Evolutionary conservation across 2,797 vertebrate genomes (phyloP), one percentile per base, ranked within the genome.

Genomic region (Lagodon rhomboides): DNA sequence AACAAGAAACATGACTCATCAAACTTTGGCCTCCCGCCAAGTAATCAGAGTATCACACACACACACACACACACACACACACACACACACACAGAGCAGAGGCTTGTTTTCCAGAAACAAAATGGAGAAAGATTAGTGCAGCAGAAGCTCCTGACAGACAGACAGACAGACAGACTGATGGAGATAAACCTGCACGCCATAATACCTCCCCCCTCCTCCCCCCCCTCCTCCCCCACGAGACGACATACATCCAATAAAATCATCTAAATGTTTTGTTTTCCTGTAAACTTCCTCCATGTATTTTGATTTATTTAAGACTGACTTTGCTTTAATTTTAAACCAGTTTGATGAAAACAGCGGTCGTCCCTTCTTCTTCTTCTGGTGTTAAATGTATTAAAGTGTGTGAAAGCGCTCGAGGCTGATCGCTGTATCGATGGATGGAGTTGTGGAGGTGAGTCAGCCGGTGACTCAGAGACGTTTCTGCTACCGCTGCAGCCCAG

Each of bases 41-140:
- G 30, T 0, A 64, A 60, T 34, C 23, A 68, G 63, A 73, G 59
- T 0, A 23, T 43, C 71, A 73, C 71, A 65, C 71, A 73, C 60
- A 74, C 41, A 73, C 30, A 66, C 63, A 67, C 63, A 68, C 41
- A 63, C 34, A 34, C 34, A 34, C 34, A 68, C 53, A 61, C 73
- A 62, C 44, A 34, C 1, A 47, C 55, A 67, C 56, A 58, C 15
- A 34, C 16, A 34, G 3, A 20, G 3, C 11, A 20, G 17, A 79
- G 66, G 27, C 58, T 73, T 54, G 70, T 83, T 78, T 62, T 78
- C 34, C 66, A 80, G 34, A 60, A 30, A 47, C 75, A 88, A 91
- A 87, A 91, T 85, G 87, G 85, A 87, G 87, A 83, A 50, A 90
- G 91, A 93, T 93, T 91, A 91, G 69, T 51, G 83, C 80, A 75